A percentile compares a stretch with the other conserved stretches of the same genome.
phyloP scores from a whole-genome alignment of 2,797 vertebrate genomes.

The Girardinus metallicus region DNA sequence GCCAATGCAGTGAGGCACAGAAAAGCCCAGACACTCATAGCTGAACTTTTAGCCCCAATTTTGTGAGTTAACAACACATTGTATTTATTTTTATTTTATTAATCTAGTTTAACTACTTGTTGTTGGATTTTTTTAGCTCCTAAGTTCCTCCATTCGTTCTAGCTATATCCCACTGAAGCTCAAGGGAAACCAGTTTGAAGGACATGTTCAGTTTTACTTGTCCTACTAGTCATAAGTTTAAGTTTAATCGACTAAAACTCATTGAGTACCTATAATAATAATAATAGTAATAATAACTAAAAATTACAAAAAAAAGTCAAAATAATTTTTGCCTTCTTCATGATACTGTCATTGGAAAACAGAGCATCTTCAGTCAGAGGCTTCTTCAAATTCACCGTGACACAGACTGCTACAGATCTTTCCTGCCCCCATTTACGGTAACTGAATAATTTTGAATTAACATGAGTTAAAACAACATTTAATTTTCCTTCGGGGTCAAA shows the following conservation, averaged over 20 bases:
- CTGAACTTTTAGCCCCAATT: background rate
- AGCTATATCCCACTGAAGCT: slow-evolving; percentile 11
- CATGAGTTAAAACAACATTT: no score
- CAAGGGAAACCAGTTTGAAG: background rate
- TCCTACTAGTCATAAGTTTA: slow-evolving; percentile 10
- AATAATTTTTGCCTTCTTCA: slow-evolving; percentile 1
- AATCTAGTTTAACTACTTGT: slow-evolving; percentile 2
- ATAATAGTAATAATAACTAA: slow-evolving; percentile 8
- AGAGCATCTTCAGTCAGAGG: no score
- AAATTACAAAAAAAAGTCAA: slow-evolving; percentile 16
- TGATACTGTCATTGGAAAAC: no score
- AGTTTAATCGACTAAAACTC: background rate
- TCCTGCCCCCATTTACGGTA: no score
- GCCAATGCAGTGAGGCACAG: slow-evolving; percentile 15
- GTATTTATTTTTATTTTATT: background rate
- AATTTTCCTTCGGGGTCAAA: no score
- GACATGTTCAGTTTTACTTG: slow-evolving; percentile 3
- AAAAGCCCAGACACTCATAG: slow-evolving; percentile 5
- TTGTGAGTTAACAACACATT: slow-evolving; percentile 2
- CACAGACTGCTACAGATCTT: no score
- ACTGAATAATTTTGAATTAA: no score
- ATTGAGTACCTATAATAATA: slow-evolving; percentile 2
- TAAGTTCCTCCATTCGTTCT: slow-evolving; percentile 1
- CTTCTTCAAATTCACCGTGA: no score
- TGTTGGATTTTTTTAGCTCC: slow-evolving; percentile 1